These are phyloP conservation scores for Eristalis intricaria DNA, from an alignment of 2,888 invertebrate genomes.

Conservation along the genomic window DNA sequence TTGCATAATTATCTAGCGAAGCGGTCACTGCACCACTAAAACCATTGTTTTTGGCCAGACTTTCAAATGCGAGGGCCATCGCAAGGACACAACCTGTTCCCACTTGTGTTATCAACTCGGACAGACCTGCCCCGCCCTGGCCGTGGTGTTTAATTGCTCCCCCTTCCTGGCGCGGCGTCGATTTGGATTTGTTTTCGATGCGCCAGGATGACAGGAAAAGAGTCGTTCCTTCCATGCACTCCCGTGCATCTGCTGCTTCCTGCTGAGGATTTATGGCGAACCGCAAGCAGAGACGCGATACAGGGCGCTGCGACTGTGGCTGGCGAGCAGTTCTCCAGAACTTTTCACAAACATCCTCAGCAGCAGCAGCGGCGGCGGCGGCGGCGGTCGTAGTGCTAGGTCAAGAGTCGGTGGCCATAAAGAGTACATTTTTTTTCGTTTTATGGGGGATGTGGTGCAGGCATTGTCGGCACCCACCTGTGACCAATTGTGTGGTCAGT, in stretches of 20 bases:
- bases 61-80: background rate
- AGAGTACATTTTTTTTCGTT: background rate
- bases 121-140: background rate
- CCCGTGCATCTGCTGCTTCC: conserved; percentile 31
- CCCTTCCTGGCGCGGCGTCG: conserved; percentile 13
- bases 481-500: conserved; percentile 44
- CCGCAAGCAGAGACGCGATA: background rate
- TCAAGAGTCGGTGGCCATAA: background rate
- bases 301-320: too few relatives aligned
- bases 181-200: conserved; percentile 31
- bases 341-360: background rate
- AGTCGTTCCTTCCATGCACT: background rate
- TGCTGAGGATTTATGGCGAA: conserved; percentile 13
- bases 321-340: background rate
- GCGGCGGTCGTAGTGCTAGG: too few relatives aligned
- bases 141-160: conserved; percentile 56
- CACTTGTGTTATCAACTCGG: conserved; percentile 34
- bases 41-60: conserved; percentile 33
- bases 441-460: background rate
- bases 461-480: conserved; percentile 35
- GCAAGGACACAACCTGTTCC: conserved; percentile 43
- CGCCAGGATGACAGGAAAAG: background rate
- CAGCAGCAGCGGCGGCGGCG: background rate
- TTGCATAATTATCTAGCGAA: conserved; percentile 58
- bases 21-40: background rate